phyloP scores from a whole-genome alignment of 2,797 vertebrate genomes.

The Acanthiza pusilla region DNA sequence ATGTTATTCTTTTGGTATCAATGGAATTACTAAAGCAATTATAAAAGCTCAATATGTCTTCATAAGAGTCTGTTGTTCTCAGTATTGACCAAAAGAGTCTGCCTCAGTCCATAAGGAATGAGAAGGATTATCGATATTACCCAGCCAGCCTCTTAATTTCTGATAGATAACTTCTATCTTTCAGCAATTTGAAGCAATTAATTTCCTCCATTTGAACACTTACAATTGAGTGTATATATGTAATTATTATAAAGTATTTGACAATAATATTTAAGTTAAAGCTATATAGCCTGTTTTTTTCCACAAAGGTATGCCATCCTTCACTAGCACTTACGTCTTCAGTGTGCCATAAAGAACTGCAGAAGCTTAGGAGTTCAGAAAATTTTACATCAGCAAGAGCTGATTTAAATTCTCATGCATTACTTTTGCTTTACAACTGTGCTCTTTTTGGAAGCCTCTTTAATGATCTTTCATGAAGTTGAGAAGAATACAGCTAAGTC shows the following conservation, averaged over 20 bases:
- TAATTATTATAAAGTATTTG: neutral
- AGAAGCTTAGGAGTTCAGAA: neutral
- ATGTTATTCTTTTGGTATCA: neutral
- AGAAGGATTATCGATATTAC: neutral
- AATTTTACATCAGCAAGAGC: neutral
- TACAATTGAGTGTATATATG: neutral
- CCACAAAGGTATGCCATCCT: neutral
- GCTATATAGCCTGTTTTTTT: neutral
- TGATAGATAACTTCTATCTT: neutral
- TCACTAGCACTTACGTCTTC: neutral
- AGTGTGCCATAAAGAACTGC: neutral
- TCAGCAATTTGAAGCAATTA: neutral
- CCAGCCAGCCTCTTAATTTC: neutral
- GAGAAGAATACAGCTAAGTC: neutral
- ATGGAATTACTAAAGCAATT: neutral
- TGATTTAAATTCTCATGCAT: neutral
- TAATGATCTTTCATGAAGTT: neutral
- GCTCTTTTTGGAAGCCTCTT: neutral
- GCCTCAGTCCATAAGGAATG: neutral
- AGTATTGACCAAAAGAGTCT: neutral
- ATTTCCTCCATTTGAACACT: neutral
- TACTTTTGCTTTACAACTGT: neutral
- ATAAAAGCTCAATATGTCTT: neutral
- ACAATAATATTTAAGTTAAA: neutral
- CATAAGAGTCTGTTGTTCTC: neutral